phyloP scores from a whole-genome alignment of 2,888 invertebrate genomes.

The Drosophila neoperkinsi region DNA sequence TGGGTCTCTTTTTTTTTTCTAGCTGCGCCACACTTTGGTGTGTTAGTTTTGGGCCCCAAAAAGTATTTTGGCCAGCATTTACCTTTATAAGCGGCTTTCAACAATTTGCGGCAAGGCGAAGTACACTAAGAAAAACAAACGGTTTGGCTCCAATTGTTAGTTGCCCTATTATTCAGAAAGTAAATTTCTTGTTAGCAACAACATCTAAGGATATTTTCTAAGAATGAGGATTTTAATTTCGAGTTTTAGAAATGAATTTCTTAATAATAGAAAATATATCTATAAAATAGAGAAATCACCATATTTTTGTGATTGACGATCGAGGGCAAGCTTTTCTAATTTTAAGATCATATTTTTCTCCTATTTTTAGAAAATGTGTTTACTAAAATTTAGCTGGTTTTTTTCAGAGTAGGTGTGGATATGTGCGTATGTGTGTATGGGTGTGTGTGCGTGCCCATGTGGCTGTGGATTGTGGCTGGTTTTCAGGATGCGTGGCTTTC shows the following conservation, averaged over 20 bases:
- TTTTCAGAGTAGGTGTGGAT: background rate
- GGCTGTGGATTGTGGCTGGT: conserved; percentile 52
- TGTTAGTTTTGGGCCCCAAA: conserved; percentile 71
- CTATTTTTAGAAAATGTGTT: background rate
- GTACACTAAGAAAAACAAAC: background rate
- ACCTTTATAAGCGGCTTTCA: conserved; percentile 80
- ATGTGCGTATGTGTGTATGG: conserved; percentile 8
- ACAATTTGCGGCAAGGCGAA: conserved; percentile 63
- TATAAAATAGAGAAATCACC: background rate
- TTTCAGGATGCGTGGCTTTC: conserved; percentile 23
- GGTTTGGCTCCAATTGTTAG: background rate
- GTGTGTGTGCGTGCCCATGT: conserved; percentile 46
- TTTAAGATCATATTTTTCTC: background rate
- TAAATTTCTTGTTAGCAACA: background rate
- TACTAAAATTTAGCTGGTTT: background rate
- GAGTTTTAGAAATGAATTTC: background rate
- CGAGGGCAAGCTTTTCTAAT: background rate
- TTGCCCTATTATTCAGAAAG: background rate
- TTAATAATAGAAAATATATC: background rate
- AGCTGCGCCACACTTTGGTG: conserved; percentile 60
- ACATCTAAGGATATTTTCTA: background rate
- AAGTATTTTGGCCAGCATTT: conserved; percentile 73
- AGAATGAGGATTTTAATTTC: background rate
- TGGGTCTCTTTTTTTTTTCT: conserved; percentile 20
- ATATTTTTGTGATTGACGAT: background rate